Evolutionary conservation across 2,113 vertebrate genomes (phyloP), one percentile per base, ranked within the genome.

Genomic region (Amphiprion ocellaris): DNA sequence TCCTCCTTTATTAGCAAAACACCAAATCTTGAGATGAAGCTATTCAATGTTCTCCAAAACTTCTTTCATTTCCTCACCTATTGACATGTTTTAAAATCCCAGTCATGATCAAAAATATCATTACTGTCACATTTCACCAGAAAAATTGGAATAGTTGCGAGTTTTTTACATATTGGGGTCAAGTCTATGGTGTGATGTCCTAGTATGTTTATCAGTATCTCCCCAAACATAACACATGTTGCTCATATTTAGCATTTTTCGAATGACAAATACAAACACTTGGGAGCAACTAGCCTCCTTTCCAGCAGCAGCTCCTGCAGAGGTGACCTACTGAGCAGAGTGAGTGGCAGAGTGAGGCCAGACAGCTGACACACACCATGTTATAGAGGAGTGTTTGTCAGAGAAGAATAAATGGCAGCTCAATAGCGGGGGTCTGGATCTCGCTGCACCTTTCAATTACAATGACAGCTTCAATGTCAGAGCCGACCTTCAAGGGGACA

Each of bases 331-430:
- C 74, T 87, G 74, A 86, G 81, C 65, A 15, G 24, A 2, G 58
- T 79, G 87, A 89, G 71, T 81, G 84, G 77, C 78, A 87, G 84
- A 70, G 75, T 72, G 82, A 87, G 83, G 88, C 53, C 77, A 54
- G 52, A 26, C 60, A 21, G 73, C 55, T 47, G 90, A 86, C 75
- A 69, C 8, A 0, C 1, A 44, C 65, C 47, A 11, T 47, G 65
- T 73, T 54, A 72, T 37, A 46, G 44, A 41, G 14, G 16, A 55
- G 37, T 16, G 63, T 73, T 63, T 65, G 33, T 66, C 82, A 70
- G 66, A 65, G 61, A 7, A 77, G 70, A 84, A 79, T 50, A 74
- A 81, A 69, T 47, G 77, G 77, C 44, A 14, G 54, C 14, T 62
- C 4, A 10, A n/a, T 47, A 33, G 46, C 64, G 30, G 46, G 1